A percentile compares a stretch with the other conserved stretches of the same genome.
These are phyloP conservation scores for Pterocles orientalis DNA, from an alignment of 2,113 vertebrate species.

Conservation along the genomic window DNA sequence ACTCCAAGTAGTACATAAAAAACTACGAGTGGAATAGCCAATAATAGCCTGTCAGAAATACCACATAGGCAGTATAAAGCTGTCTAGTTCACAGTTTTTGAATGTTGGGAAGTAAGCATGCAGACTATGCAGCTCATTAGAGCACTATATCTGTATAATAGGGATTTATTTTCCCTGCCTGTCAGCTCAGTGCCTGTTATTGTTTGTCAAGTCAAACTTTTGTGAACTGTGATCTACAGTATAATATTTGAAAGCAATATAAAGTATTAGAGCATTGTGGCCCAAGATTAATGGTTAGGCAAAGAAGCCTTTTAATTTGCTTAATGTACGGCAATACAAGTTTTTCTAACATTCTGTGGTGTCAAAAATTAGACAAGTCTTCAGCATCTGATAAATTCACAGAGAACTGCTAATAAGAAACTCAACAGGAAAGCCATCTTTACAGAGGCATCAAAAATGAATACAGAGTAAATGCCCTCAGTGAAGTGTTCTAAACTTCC, in stretches of 20 bases:
- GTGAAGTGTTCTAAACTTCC: background rate
- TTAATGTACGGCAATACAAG: background rate
- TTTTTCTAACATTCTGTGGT: background rate
- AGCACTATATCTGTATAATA: background rate
- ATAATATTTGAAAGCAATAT: background rate
- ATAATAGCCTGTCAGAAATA: background rate
- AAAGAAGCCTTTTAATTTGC: background rate
- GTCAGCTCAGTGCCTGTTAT: background rate
- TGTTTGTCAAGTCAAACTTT: background rate
- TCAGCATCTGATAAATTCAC: background rate
- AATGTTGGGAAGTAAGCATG: background rate
- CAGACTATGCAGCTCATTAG: slow-evolving; percentile 41
- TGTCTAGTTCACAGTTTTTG: background rate
- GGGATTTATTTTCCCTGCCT: background rate
- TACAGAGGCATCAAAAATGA: background rate
- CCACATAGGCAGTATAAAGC: background rate
- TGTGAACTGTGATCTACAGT: background rate
- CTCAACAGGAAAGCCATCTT: background rate
- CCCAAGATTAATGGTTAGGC: background rate
- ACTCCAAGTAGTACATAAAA: background rate
- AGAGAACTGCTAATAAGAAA: background rate
- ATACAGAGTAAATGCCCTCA: background rate
- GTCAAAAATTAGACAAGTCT: background rate
- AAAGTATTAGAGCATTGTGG: background rate
- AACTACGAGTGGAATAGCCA: background rate